Conservation (phyloP, 2,113 vertebrate species). For the Craseonycteris thonglongyai region DNA sequence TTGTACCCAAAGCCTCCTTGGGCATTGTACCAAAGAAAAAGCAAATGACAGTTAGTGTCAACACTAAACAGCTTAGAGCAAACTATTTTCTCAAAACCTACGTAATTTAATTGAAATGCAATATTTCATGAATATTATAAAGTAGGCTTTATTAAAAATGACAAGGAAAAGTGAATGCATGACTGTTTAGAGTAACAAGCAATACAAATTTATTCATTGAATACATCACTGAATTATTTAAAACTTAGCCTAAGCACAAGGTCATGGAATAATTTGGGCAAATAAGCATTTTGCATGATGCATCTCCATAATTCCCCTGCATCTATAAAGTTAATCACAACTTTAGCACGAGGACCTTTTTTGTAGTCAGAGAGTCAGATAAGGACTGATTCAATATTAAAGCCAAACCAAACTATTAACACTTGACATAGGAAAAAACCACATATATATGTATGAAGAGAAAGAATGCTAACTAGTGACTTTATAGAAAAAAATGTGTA, state of each 20-base stretch:
- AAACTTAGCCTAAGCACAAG: slow-evolving; percentile 83
- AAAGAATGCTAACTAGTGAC: neutral
- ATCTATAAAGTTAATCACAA: slow-evolving; percentile 84
- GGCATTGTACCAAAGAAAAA: slow-evolving; percentile 76
- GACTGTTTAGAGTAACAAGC: slow-evolving; percentile 85
- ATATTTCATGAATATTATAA: slow-evolving; percentile 88
- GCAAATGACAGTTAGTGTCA: slow-evolving; percentile 83
- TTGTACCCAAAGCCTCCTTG: slow-evolving; percentile 68
- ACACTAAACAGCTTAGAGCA: slow-evolving; percentile 84
- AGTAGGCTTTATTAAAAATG: slow-evolving; percentile 83
- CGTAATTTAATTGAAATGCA: slow-evolving; percentile 87
- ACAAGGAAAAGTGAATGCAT: slow-evolving; percentile 82
- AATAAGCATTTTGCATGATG: slow-evolving; percentile 78
- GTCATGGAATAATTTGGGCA: slow-evolving; percentile 85
- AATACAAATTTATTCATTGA: slow-evolving; percentile 86
- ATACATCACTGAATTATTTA: slow-evolving; percentile 88
- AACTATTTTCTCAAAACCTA: slow-evolving; percentile 79
- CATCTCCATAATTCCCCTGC: slow-evolving; percentile 84
- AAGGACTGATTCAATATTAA: slow-evolving; percentile 71
- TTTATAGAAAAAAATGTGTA: slow-evolving; percentile 25
- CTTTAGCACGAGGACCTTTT: slow-evolving; percentile 74
- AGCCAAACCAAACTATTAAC: slow-evolving; percentile 59
- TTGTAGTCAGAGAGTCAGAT: slow-evolving; percentile 66
- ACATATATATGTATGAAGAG: neutral
- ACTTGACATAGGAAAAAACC: slow-evolving; percentile 40